Conservation (phyloP, 2,888 invertebrate species). For the Orthosia gracilis region DNA sequence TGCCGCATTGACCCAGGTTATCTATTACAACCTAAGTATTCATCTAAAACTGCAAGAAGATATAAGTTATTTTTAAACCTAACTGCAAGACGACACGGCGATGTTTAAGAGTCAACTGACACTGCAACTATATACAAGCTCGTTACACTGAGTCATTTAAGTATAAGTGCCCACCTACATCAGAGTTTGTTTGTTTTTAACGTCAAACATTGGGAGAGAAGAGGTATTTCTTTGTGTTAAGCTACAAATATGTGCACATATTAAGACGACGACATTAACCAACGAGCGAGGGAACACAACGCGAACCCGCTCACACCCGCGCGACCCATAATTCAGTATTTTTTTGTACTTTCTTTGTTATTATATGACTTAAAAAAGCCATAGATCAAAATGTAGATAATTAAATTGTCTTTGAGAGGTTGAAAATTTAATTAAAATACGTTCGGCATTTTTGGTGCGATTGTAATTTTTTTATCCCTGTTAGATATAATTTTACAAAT, state of each 20-base stretch:
- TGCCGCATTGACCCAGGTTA: background rate
- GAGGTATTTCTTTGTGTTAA: background rate
- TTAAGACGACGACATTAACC: background rate
- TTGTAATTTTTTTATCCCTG: too few relatives aligned
- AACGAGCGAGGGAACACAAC: too few relatives aligned
- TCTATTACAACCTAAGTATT: background rate
- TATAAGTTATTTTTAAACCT: conserved; percentile 4
- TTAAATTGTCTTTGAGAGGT: too few relatives aligned
- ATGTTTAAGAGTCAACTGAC: conserved; percentile 23
- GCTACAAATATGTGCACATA: background rate
- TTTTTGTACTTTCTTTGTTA: too few relatives aligned
- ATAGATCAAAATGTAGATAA: too few relatives aligned
- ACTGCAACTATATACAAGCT: conserved; percentile 40
- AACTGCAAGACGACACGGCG: conserved; percentile 19
- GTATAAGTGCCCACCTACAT: conserved; percentile 21
- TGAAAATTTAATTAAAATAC: too few relatives aligned
- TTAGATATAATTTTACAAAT: too few relatives aligned
- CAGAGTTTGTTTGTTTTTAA: conserved; percentile 21
- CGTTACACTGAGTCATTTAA: conserved; percentile 2
- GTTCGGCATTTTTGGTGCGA: too few relatives aligned
- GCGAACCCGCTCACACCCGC: too few relatives aligned
- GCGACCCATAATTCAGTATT: too few relatives aligned
- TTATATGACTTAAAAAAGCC: too few relatives aligned
- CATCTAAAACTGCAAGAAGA: background rate
- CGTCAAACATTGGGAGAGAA: background rate